Percentiles rank a stretch among this genome's conserved stretches.
Conservation (phyloP, 2,113 vertebrate species). For the Myodes glareolus region DNA sequence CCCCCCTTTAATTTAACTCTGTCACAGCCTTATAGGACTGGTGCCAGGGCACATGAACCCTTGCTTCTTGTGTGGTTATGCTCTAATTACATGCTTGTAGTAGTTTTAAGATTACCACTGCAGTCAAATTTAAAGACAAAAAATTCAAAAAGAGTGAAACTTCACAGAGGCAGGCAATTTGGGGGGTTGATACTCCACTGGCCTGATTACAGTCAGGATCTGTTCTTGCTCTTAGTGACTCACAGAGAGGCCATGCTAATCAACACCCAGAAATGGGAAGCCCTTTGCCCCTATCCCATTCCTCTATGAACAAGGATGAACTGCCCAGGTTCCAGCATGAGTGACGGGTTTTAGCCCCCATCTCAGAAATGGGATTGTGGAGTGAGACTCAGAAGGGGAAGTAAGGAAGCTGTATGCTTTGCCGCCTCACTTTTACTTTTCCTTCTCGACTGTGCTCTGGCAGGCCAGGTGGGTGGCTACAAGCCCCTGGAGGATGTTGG, state of each 20-base stretch:
- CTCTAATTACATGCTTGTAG: background rate
- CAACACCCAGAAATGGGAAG: background rate
- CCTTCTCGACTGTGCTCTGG: background rate
- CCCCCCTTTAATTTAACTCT: background rate
- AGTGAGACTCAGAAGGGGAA: background rate
- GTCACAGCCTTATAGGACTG: background rate
- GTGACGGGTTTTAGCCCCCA: background rate
- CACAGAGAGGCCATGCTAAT: background rate
- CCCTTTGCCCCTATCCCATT: background rate
- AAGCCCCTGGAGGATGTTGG: no score
- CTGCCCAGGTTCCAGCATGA: fast-evolving
- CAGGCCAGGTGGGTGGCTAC: background rate
- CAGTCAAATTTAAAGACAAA: background rate
- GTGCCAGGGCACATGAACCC: no score
- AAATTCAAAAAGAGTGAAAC: background rate
- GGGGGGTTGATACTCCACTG: fast-evolving
- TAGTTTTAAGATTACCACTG: slow-evolving; percentile 5
- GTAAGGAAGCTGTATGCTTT: fast-evolving
- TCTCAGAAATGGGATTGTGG: background rate
- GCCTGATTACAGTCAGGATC: background rate
- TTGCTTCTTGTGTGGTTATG: background rate
- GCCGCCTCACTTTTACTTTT: no score
- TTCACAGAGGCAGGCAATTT: background rate
- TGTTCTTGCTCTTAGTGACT: background rate
- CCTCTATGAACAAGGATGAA: background rate